A percentile compares a stretch with the other conserved stretches of the same genome.
Conservation (phyloP, 2,797 vertebrate genomes). For the Typhlichthys subterraneus region DNA sequence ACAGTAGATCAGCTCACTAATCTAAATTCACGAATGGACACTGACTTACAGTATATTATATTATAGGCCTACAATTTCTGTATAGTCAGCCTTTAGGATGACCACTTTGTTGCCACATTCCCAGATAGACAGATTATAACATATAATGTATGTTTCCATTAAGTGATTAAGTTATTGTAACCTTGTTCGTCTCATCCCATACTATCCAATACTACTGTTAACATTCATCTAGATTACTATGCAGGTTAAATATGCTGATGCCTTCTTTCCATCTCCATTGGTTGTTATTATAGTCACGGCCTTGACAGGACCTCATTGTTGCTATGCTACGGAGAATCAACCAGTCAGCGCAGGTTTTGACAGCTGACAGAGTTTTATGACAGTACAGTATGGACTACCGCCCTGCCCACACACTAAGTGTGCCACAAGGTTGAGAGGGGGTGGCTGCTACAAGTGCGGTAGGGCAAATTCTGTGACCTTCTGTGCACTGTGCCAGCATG, state of each 20-base stretch:
- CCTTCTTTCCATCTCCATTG: constrained; percentile 11
- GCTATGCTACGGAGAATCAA: constrained; percentile 7
- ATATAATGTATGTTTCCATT: constrained; percentile 4
- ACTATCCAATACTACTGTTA: too few species aligned
- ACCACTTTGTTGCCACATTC: constrained; percentile 2
- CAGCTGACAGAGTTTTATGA: constrained; percentile 50
- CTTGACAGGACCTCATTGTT: neutral
- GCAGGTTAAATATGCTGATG: neutral
- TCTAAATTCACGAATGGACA: neutral
- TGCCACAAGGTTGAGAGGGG: neutral
- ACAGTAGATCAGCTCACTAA: neutral
- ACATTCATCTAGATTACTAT: too few species aligned
- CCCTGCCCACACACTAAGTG: neutral
- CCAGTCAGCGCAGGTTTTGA: constrained; percentile 35
- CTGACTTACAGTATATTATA: neutral
- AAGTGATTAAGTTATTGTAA: neutral
- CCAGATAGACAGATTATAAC: neutral
- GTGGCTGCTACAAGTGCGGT: too few species aligned
- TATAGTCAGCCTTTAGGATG: neutral
- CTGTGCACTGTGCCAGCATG: constrained; percentile 45
- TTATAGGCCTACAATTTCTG: too few species aligned
- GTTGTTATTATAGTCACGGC: constrained; percentile 6
- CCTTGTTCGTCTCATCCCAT: neutral
- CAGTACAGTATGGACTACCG: constrained; percentile 56
- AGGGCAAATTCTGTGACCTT: constrained; percentile 37